phyloP scores from a whole-genome alignment of 1,140 invertebrate species.

The Steinernema khuongi region DNA sequence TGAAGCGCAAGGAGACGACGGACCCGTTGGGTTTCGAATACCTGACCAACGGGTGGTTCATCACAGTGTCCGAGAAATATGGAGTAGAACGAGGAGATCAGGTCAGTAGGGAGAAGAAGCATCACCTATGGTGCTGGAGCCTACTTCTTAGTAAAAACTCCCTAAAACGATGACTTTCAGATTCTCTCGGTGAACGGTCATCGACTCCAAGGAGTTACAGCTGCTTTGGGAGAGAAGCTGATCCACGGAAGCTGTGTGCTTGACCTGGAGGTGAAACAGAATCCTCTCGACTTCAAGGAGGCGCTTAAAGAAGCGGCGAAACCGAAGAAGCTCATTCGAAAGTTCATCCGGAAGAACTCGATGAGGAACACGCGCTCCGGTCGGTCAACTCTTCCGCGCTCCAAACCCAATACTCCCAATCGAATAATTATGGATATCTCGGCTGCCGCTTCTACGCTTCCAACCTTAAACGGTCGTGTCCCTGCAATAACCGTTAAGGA shows the following conservation, averaged over 20 bases:
- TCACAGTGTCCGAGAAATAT: slow-evolving; percentile 69
- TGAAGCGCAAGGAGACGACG: neutral
- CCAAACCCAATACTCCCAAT: too few species aligned
- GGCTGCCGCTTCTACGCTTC: too few species aligned
- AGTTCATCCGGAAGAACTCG: neutral
- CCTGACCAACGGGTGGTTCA: neutral
- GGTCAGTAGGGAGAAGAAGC: slow-evolving; percentile 50
- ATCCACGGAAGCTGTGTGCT: slow-evolving; percentile 86
- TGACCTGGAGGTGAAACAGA: slow-evolving; percentile 74
- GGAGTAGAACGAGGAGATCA: slow-evolving; percentile 96
- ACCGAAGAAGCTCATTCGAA: neutral
- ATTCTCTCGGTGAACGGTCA: slow-evolving; percentile 94
- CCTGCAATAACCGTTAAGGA: slow-evolving; percentile 41
- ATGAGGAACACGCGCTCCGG: neutral
- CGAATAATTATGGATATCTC: too few species aligned
- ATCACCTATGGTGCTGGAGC: too few species aligned
- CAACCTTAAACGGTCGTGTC: too few species aligned
- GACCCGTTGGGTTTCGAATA: neutral
- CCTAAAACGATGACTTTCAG: too few species aligned
- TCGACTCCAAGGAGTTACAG: slow-evolving; percentile 83
- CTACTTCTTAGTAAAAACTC: too few species aligned
- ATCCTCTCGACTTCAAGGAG: slow-evolving; percentile 69
- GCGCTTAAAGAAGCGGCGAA: slow-evolving; percentile 19
- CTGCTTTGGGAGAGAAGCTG: slow-evolving; percentile 81
- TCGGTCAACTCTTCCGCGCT: slow-evolving; percentile 27